These are phyloP conservation scores for Synergus gifuensis DNA, from an alignment of 2,888 invertebrate genomes.

Conservation along the genomic window DNA sequence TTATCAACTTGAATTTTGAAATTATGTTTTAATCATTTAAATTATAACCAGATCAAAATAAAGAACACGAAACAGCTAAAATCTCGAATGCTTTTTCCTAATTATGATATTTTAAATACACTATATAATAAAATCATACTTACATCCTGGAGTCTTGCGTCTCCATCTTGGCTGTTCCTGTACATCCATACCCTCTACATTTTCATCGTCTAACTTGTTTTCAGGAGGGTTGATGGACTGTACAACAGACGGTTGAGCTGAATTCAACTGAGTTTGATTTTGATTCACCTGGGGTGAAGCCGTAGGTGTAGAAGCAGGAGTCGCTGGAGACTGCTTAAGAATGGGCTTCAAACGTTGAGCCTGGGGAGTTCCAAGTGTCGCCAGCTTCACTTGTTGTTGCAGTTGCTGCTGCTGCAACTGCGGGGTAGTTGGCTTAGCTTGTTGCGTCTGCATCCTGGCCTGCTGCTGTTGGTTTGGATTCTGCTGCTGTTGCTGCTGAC, in stretches of 20 bases:
- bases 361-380: slow-evolving; percentile 56
- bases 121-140: slow-evolving; percentile 50
- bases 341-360: slow-evolving; percentile 73
- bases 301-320: slow-evolving; percentile 47
- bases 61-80: not conserved
- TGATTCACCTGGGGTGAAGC: slow-evolving; percentile 44
- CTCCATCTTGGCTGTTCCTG: slow-evolving; percentile 68
- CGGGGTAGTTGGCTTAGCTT: slow-evolving; percentile 44
- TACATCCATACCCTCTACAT: slow-evolving; percentile 59
- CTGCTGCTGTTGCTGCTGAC: slow-evolving; percentile 46
- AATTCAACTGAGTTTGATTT: slow-evolving; percentile 38
- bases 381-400: slow-evolving; percentile 54
- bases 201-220: slow-evolving; percentile 51
- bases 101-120: not conserved
- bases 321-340: slow-evolving; percentile 64
- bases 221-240: slow-evolving; percentile 46
- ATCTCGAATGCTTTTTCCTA: slow-evolving; percentile 27
- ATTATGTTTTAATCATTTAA: no score
- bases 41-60: no score
- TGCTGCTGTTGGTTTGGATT: slow-evolving; percentile 48
- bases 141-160: slow-evolving; percentile 70
- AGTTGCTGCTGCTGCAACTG: slow-evolving; percentile 52
- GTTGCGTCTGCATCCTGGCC: slow-evolving; percentile 51
- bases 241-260: slow-evolving; percentile 19
- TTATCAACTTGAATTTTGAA: no score